A percentile compares a stretch with the other conserved stretches of the same genome.
These are phyloP conservation scores for Eilema sororculum DNA, from an alignment of 2,888 invertebrate species.

Conservation along the genomic window DNA sequence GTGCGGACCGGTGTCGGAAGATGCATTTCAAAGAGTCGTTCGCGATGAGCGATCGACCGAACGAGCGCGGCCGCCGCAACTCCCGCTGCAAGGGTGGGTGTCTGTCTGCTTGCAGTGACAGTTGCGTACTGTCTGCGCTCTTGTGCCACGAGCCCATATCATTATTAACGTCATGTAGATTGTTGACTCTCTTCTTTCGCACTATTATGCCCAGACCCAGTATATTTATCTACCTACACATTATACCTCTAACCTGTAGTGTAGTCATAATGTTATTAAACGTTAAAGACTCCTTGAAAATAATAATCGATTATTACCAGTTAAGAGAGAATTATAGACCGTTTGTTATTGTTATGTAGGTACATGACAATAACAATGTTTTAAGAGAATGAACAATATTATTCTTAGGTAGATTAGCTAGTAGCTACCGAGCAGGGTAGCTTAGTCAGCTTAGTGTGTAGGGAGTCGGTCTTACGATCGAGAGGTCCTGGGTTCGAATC, in stretches of 20 bases:
- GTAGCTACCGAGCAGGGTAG: too few relatives aligned
- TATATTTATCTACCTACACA: not conserved
- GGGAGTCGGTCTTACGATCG: too few relatives aligned
- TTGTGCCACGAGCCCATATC: conserved; percentile 47
- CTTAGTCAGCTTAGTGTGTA: too few relatives aligned
- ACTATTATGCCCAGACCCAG: conserved; percentile 7
- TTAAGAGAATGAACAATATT: too few relatives aligned
- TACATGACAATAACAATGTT: not conserved
- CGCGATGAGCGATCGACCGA: conserved; percentile 87
- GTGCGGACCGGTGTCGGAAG: conserved; percentile 82
- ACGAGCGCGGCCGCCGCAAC: conserved; percentile 85
- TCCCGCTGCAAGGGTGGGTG: conserved; percentile 86
- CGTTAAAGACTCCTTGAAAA: not conserved
- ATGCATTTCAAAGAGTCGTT: conserved; percentile 87
- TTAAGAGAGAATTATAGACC: not conserved
- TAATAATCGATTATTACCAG: not conserved
- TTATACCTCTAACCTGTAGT: not conserved
- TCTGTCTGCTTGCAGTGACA: conserved; percentile 64
- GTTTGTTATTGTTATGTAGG: not conserved
- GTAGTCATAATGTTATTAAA: not conserved
- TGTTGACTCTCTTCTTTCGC: conserved; percentile 23
- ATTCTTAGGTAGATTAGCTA: too few relatives aligned
- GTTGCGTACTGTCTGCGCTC: conserved; percentile 64
- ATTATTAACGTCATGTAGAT: conserved; percentile 29
- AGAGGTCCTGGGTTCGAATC: too few relatives aligned